A percentile compares a stretch with the other conserved stretches of the same genome.
phyloP scores from a whole-genome alignment of 2,888 invertebrate genomes.

The Limnephilus rhombicus region DNA sequence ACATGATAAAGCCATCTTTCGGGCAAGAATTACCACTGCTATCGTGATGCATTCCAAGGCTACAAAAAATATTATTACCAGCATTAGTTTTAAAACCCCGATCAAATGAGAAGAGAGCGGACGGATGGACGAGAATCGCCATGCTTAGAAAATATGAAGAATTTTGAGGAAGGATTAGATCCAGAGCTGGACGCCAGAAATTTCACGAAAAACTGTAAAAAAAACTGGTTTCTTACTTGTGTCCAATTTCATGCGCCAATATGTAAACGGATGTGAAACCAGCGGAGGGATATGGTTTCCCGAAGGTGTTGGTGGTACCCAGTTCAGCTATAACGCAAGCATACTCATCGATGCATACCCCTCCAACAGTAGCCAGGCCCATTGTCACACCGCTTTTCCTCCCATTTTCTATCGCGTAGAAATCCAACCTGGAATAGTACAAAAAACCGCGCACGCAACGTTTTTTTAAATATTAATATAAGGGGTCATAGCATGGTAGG shows the following conservation, averaged over 20 bases:
- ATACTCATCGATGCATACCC: conserved; percentile 84
- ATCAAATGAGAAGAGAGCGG: background rate
- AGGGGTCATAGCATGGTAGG: no score
- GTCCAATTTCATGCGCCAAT: conserved; percentile 90
- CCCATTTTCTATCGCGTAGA: conserved; percentile 85
- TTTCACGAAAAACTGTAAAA: background rate
- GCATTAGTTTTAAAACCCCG: background rate
- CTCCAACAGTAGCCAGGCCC: conserved; percentile 89
- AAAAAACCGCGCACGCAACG: background rate
- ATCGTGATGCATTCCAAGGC: conserved; percentile 90
- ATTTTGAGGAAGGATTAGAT: no score
- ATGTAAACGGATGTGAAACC: conserved; percentile 91
- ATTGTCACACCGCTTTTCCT: conserved; percentile 85
- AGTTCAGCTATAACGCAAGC: conserved; percentile 89
- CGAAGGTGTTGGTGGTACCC: conserved; percentile 84
- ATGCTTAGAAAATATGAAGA: background rate
- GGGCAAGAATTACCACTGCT: conserved; percentile 85
- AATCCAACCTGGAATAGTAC: conserved; percentile 80
- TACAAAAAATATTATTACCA: conserved; percentile 68
- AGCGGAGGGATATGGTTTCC: conserved; percentile 89
- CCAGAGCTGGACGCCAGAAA: background rate
- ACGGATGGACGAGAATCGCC: background rate
- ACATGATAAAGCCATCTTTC: conserved; percentile 89
- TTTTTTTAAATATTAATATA: background rate
- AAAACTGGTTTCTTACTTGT: conserved; percentile 79